Evolutionary conservation across 2,113 vertebrate species (phyloP).

Genomic region (Tautogolabrus adspersus): DNA sequence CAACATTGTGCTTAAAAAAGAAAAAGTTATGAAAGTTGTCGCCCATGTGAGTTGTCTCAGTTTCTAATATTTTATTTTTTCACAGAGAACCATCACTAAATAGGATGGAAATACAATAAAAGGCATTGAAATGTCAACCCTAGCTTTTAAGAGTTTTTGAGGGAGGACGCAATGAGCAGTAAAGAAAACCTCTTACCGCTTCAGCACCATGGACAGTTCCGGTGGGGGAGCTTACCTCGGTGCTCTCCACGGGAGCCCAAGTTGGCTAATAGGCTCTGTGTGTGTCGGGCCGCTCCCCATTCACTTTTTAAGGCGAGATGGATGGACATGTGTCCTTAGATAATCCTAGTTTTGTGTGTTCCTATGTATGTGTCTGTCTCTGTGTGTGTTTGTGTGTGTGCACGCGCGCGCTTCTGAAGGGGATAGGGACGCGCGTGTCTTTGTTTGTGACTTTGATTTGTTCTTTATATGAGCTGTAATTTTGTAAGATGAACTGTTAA

Average conservation of each 20-base stretch:
- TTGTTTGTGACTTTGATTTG: background rate
- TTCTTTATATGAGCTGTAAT: background rate
- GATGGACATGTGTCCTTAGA: conserved; percentile 73
- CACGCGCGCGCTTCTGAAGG: background rate
- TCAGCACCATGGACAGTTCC: conserved; percentile 87
- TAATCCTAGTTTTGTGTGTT: conserved; percentile 54
- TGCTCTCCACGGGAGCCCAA: conserved; percentile 64
- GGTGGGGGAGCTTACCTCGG: conserved; percentile 66
- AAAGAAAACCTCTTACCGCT: conserved; percentile 78
- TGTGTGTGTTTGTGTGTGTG: conserved; percentile 13
- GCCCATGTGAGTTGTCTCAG: conserved; percentile 42
- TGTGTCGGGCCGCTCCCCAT: conserved; percentile 66
- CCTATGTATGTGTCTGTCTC: conserved; percentile 12
- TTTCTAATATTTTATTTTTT: conserved; percentile 59
- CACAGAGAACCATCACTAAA: conserved; percentile 72
- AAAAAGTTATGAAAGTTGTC: conserved; percentile 56
- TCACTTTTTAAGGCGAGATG: conserved; percentile 60
- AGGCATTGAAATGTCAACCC: conserved; percentile 81
- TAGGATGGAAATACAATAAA: conserved; percentile 76
- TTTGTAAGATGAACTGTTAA: background rate
- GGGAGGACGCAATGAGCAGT: conserved; percentile 65
- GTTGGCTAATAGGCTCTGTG: conserved; percentile 71
- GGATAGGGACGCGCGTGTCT: background rate
- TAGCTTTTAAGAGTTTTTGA: conserved; percentile 75
- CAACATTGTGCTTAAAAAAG: conserved; percentile 21